These are phyloP conservation scores for Fulmarus glacialis DNA, from an alignment of 2,113 vertebrate genomes.

Conservation along the genomic window DNA sequence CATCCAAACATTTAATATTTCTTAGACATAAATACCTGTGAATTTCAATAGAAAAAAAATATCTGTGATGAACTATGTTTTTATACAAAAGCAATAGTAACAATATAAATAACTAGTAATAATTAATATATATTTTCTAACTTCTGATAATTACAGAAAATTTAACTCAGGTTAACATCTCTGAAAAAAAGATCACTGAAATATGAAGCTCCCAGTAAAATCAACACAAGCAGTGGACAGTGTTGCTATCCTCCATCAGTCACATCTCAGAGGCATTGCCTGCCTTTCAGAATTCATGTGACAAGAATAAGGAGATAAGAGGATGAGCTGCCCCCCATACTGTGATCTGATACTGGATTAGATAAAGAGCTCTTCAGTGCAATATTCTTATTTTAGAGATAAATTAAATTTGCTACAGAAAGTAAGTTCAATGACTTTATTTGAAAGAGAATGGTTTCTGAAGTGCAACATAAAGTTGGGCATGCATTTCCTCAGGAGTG, in stretches of 20 bases:
- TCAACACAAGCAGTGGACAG: not conserved
- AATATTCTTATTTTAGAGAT: not conserved
- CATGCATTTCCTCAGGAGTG: not conserved
- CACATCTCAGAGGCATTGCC: not conserved
- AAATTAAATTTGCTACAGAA: not conserved
- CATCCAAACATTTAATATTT: not conserved
- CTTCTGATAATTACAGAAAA: not conserved
- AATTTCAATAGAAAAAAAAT: not conserved
- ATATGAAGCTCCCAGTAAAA: not conserved
- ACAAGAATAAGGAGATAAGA: not conserved
- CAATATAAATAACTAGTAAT: not conserved
- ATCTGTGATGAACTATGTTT: not conserved
- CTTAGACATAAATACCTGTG: not conserved
- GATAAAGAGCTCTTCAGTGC: not conserved
- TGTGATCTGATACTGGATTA: not conserved
- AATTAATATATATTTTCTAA: not conserved
- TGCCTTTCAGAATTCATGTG: not conserved
- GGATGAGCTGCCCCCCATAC: not conserved
- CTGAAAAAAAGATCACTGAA: not conserved
- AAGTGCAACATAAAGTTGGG: not conserved
- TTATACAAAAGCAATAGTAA: not conserved
- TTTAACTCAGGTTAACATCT: not conserved
- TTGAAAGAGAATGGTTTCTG: not conserved
- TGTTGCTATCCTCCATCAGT: not conserved
- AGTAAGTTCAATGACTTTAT: not conserved